Conservation (phyloP, 2,888 invertebrate genomes). For the Smittia aterrima region DNA sequence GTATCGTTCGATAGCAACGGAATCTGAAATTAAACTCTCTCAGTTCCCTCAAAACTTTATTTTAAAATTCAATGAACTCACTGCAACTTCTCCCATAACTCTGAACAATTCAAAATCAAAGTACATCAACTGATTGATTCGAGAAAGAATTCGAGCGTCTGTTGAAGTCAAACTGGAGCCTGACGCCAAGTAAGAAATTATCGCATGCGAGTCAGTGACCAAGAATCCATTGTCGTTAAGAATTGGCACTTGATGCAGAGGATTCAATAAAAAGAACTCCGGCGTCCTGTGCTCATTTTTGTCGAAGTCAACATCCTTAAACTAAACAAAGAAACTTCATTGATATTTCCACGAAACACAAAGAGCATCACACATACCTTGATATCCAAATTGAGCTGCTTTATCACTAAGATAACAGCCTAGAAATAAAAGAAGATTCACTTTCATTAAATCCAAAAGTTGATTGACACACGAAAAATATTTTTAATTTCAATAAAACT, state of each 20-base stretch:
- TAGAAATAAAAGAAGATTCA: not conserved
- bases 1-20: not conserved
- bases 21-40: not conserved
- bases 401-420: not conserved
- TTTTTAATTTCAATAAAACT: not conserved
- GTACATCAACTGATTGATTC: constrained; percentile 13
- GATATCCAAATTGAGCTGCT: not conserved
- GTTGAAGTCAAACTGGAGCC: not conserved
- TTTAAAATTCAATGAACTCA: not conserved
- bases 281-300: not conserved
- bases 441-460: not conserved
- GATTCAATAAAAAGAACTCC: not conserved
- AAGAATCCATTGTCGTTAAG: constrained; percentile 12
- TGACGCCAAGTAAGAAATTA: constrained; percentile 21
- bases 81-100: constrained; percentile 26
- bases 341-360: too few species aligned
- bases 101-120: constrained; percentile 29
- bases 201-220: constrained; percentile 29
- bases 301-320: not conserved
- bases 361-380: too few species aligned
- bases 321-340: not conserved
- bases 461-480: constrained; percentile 8
- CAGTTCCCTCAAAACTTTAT: too few species aligned
- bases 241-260: constrained; percentile 21
- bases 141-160: too few species aligned